A percentile compares a stretch with the other conserved stretches of the same genome.
Conservation (phyloP, 2,888 invertebrate species). For the Unio pictorum region DNA sequence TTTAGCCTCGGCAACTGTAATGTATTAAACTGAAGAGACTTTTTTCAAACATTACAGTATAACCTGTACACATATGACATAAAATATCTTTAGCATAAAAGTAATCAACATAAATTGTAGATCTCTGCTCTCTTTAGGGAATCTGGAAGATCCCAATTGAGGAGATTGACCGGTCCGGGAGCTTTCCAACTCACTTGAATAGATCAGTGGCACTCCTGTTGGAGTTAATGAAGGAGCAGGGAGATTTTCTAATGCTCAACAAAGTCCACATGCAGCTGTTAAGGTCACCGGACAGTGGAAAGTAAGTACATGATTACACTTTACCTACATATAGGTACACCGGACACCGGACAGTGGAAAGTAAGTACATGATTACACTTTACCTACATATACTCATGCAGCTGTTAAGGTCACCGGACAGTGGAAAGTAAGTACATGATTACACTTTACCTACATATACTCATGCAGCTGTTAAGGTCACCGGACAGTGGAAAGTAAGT, state of each 20-base stretch:
- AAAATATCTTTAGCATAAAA: not conserved
- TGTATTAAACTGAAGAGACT: no score
- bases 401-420: no score
- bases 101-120: no score
- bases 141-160: slow-evolving; percentile 92
- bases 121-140: slow-evolving; percentile 75
- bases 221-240: slow-evolving; percentile 84
- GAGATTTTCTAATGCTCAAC: slow-evolving; percentile 85
- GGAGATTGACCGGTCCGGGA: slow-evolving; percentile 93
- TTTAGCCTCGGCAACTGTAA: no score
- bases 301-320: slow-evolving; percentile 74
- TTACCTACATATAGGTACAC: no score
- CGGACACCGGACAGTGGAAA: no score
- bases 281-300: slow-evolving; percentile 87
- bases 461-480: no score
- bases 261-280: slow-evolving; percentile 85
- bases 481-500: no score
- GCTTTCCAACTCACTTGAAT: slow-evolving; percentile 92
- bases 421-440: not conserved
- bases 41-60: not conserved
- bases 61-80: not conserved
- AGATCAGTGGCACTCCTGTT: slow-evolving; percentile 86
- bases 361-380: no score
- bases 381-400: no score
- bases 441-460: not conserved